Percentiles rank a stretch among this genome's conserved stretches.
Conservation (phyloP, 2,797 vertebrate species). For the Numenius phaeopus region DNA sequence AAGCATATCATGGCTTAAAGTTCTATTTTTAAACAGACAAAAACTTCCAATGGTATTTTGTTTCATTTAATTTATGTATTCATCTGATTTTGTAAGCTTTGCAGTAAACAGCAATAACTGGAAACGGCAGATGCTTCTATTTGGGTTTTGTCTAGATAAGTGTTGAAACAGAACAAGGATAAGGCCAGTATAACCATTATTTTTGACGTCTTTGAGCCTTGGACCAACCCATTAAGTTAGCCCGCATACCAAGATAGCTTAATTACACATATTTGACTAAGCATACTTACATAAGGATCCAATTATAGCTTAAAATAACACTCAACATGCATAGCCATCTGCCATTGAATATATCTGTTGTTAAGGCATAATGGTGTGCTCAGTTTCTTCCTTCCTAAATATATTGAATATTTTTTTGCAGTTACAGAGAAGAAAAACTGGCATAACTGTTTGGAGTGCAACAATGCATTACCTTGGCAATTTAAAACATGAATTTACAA, state of each 20-base stretch:
- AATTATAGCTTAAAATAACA: slow-evolving; percentile 61
- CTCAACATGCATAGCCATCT: slow-evolving; percentile 57
- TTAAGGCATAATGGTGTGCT: slow-evolving; percentile 2
- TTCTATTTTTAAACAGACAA: not conserved
- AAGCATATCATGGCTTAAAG: not conserved
- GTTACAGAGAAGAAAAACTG: not conserved
- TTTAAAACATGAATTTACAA: not conserved
- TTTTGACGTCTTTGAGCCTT: not conserved
- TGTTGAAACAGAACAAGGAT: not conserved
- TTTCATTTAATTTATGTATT: slow-evolving; percentile 49
- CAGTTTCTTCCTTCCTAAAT: not conserved
- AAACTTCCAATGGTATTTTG: slow-evolving; percentile 42
- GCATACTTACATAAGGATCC: slow-evolving; percentile 52
- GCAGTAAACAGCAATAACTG: slow-evolving; percentile 25
- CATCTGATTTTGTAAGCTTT: not conserved
- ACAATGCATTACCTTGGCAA: not conserved
- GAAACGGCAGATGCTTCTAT: not conserved
- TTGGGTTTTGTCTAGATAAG: not conserved
- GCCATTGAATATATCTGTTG: slow-evolving; percentile 11
- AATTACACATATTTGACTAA: slow-evolving; percentile 51
- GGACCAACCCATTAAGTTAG: not conserved
- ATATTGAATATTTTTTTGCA: not conserved
- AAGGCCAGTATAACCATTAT: not conserved
- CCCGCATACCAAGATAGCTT: not conserved
- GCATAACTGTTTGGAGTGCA: not conserved